Percentiles rank a stretch among this genome's conserved stretches.
Evolutionary conservation across 2,113 vertebrate genomes (phyloP).

Genomic region (Kryptolebias marmoratus): DNA sequence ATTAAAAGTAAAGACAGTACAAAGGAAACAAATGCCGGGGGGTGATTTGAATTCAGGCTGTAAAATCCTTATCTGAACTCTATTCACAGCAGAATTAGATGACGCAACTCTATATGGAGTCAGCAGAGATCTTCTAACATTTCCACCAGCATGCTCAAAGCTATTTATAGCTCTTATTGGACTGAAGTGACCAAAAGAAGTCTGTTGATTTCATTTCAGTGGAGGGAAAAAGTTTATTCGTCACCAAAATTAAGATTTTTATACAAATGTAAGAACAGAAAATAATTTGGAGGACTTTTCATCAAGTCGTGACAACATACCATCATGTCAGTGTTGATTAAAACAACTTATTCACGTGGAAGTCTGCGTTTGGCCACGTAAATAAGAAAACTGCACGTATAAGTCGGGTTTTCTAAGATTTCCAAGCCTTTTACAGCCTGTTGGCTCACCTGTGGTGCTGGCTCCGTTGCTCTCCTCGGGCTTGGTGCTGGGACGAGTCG

Average conservation of each 20-base stretch:
- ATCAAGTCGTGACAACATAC: too few relatives aligned
- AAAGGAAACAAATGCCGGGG: conserved; percentile 5
- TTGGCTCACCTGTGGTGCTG: conserved; percentile 66
- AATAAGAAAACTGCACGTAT: not conserved
- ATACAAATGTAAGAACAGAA: not conserved
- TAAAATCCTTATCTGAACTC: conserved; percentile 23
- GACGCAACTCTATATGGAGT: conserved; percentile 24
- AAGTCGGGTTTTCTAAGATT: not conserved
- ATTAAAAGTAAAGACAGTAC: conserved; percentile 28
- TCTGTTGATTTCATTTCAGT: not conserved
- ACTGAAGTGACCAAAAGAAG: not conserved
- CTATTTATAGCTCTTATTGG: conserved; percentile 20
- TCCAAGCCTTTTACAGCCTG: not conserved
- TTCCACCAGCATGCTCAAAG: conserved; percentile 1
- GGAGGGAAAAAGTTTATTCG: not conserved
- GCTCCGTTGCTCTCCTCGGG: conserved; percentile 73
- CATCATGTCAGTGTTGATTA: too few relatives aligned
- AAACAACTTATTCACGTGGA: too few relatives aligned
- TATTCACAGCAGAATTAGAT: conserved; percentile 19
- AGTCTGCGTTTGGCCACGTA: too few relatives aligned
- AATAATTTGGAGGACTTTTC: not conserved
- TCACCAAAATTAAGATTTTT: not conserved
- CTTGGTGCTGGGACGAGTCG: conserved; percentile 63
- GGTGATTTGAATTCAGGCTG: conserved; percentile 50
- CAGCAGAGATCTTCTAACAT: not conserved